Conservation (phyloP, 2,113 vertebrate species). For the Ictidomys tridecemlineatus region DNA sequence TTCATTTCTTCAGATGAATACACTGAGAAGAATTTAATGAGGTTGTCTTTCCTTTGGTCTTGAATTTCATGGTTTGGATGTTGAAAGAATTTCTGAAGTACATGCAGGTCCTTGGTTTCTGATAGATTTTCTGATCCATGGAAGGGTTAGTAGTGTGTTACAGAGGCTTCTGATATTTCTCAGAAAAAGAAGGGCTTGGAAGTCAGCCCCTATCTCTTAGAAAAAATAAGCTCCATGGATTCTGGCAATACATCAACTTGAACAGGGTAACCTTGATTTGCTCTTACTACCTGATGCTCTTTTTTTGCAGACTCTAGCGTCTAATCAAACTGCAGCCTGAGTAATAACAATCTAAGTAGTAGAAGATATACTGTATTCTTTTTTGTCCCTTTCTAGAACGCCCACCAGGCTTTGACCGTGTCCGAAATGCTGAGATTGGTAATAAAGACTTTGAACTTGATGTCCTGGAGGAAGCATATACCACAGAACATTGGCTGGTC, state of each 20-base stretch:
- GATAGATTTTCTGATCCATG: background rate
- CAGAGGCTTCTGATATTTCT: background rate
- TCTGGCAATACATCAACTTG: background rate
- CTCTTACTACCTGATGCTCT: background rate
- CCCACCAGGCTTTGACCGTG: conserved; percentile 98
- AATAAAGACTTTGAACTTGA: conserved; percentile 99
- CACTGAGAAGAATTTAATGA: conserved; percentile 10
- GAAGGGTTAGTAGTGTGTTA: background rate
- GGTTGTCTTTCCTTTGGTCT: background rate
- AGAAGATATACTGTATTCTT: background rate
- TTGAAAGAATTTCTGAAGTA: background rate
- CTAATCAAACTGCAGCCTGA: background rate
- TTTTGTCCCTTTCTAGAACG: conserved; percentile 89
- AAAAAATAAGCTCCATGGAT: background rate
- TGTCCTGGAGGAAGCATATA: conserved; percentile 98
- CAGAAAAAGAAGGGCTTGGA: background rate
- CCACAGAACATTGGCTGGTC: conserved; percentile 99
- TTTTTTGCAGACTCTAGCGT: background rate
- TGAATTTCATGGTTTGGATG: conserved; percentile 31
- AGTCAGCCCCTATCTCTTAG: background rate
- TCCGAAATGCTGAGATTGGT: conserved; percentile 98
- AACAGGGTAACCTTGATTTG: background rate
- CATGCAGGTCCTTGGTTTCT: background rate
- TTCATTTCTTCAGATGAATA: conserved; percentile 25
- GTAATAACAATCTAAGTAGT: background rate